Base-by-base conservation (phyloP, 2,113 vertebrate species). In the Anhinga rufa region DNA sequence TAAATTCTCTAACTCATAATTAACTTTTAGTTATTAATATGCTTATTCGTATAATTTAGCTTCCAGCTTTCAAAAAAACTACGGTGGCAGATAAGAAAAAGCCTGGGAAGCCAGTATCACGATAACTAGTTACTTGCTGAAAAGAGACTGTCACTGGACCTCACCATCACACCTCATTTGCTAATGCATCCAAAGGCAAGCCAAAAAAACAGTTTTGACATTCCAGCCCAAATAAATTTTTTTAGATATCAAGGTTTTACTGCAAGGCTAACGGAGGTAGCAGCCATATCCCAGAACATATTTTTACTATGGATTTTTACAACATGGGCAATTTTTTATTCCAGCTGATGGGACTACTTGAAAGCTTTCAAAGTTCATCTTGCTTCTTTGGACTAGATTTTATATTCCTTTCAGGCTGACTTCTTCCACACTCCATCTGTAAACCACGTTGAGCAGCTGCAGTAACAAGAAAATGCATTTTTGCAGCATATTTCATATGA, bases 31-130 rank as follows among this genome's bases (percentile, higher is more conserved):
- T 93, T 84, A 96, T 97, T 95, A 96, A 96, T 96, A 96, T 96
- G 95, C 96, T 95, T 97, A 97, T 97, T 97, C 87, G 83, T 97
- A 96, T 96, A 95, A 96, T 96, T 96, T 74, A 97, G 95, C 77
- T 92, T 97, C 52, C 94, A 92, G 92, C 94, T 89, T 93, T 80
- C 82, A 87, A 77, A 70, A 90, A 90, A 65, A 15, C 74, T 86
- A 83, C 2, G 13, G 58, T 72, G 84, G 88, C 82, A 91, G 82
- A 46, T 32, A 80, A 62, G 34, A 74, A 82, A 69, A 75, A 82
- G 70, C 16, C 88, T 57, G 28, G n/a, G 51, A 82, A 82, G 68
- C 52, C 62, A 46, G 44, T 46, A 46, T 46, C 44, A 46, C 16
- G 44, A 46, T 46, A 46, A 46, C 44, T 46, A 46, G 44, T 17